Evolutionary conservation across 2,797 vertebrate species (phyloP), one percentile per base, ranked within the genome.

Genomic region (Chelonia mydas): DNA sequence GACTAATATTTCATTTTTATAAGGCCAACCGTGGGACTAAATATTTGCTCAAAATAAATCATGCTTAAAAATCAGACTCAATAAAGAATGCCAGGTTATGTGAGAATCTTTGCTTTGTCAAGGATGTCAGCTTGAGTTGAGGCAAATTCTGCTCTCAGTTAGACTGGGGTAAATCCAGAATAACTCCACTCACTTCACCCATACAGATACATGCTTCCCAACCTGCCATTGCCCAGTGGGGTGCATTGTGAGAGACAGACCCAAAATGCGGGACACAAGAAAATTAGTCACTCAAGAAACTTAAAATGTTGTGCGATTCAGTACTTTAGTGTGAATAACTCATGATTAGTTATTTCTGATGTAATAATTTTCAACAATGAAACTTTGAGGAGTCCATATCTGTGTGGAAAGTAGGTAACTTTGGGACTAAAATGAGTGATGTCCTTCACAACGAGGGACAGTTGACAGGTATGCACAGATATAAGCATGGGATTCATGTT

Each of bases 21-120:
- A 78, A 33, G 15, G 2, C 12, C 74, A 41, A 68, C 79, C 41
- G n/a, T 10, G 92, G 86, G 84, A 84, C 68, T 27, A 55, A 82
- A 37, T 5, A 9, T 11, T 72, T 92, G 85, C 27, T 68, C 0
- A 4, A 25, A 17, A 2, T 45, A 4, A 5, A 45, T 23, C 23
- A 92, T 92, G 10, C 28, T 90, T 84, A 47, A 87, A 90, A 94
- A 59, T 5, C 11, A 50, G 11, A 74, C 88, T 37, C 77, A 78
- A 86, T 83, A 84, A 54, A 27, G 21, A 82, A 12, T 54, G 51
- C 79, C 25, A 82, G 57, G 45, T 87, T n/a, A 25, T 12, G 13
- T 5, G 19, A 41, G 54, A 15, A 59, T 59, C 12, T 84, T 94
- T 92, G 61, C 72, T 45, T 74, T 47, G 37, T 45, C 72, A 90